These are phyloP conservation scores for Noctua fimbriata DNA, from an alignment of 2,888 invertebrate genomes.

Conservation along the genomic window DNA sequence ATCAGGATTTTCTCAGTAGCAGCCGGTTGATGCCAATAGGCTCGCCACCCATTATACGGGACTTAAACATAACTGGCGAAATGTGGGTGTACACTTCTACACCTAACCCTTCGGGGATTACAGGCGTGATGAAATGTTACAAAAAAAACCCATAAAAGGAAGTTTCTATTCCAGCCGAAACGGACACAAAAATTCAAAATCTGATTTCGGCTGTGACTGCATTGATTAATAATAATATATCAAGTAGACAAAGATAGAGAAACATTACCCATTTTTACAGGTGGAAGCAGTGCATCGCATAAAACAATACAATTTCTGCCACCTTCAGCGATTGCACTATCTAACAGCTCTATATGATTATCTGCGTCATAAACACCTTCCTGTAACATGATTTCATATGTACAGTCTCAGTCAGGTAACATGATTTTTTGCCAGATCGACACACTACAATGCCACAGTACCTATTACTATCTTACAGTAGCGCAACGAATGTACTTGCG, in stretches of 20 bases:
- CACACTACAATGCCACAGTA: slow-evolving; percentile 71
- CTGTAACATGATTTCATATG: slow-evolving; percentile 71
- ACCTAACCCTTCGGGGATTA: background rate
- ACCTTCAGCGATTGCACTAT: slow-evolving; percentile 91
- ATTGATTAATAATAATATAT: background rate
- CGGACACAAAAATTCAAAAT: background rate
- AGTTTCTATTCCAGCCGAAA: background rate
- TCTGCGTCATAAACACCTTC: slow-evolving; percentile 94
- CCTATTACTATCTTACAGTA: background rate
- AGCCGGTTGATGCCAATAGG: background rate
- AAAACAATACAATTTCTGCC: slow-evolving; percentile 92
- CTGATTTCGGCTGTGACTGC: background rate
- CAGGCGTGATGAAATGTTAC: background rate
- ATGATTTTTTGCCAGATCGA: slow-evolving; percentile 82
- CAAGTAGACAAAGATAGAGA: background rate
- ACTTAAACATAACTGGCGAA: background rate
- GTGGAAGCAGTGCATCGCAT: slow-evolving; percentile 92
- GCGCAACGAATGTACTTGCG: background rate
- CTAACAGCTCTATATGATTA: slow-evolving; percentile 90
- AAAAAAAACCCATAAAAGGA: background rate
- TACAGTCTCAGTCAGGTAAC: slow-evolving; percentile 64
- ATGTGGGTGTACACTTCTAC: background rate
- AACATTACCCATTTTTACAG: slow-evolving; percentile 91
- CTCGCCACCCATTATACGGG: background rate
- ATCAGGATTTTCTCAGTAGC: background rate